These are phyloP conservation scores for Myotis lucifugus DNA, from an alignment of 2,113 vertebrate genomes.

Conservation along the genomic window DNA sequence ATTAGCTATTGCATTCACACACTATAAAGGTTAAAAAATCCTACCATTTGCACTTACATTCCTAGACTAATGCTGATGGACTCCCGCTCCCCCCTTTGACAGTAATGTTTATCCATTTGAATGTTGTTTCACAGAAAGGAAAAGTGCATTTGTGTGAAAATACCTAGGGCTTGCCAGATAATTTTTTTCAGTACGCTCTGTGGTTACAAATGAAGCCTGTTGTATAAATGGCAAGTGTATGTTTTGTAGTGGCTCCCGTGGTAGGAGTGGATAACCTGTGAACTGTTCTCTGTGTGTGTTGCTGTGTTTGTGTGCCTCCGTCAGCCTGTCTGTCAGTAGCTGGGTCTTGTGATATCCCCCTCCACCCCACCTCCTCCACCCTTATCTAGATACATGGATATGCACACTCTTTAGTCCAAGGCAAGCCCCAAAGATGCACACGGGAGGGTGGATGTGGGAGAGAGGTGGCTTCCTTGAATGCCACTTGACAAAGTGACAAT, in stretches of 20 bases:
- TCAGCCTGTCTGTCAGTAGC: neutral
- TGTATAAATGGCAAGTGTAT: slow-evolving; percentile 64
- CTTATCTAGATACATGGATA: neutral
- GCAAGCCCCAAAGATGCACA: neutral
- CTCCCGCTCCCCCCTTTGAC: neutral
- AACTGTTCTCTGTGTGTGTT: neutral
- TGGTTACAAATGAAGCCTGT: slow-evolving; percentile 69
- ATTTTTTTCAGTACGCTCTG: slow-evolving; percentile 60
- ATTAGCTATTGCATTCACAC: slow-evolving; percentile 60
- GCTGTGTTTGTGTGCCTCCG: neutral
- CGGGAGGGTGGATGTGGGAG: neutral
- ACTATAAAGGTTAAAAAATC: slow-evolving; percentile 39
- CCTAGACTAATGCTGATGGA: slow-evolving; percentile 17
- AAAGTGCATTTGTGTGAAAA: slow-evolving; percentile 69
- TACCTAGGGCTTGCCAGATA: slow-evolving; percentile 53
- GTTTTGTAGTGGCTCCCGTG: slow-evolving; percentile 44
- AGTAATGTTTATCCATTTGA: slow-evolving; percentile 54
- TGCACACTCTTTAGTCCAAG: neutral
- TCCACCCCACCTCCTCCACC: neutral
- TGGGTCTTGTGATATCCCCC: neutral
- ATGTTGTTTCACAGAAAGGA: slow-evolving; percentile 47
- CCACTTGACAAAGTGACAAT: slow-evolving; percentile 81
- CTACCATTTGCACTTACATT: slow-evolving; percentile 27
- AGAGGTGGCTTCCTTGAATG: slow-evolving; percentile 70
- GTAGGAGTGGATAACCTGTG: slow-evolving; percentile 50